A percentile compares a stretch with the other conserved stretches of the same genome.
phyloP scores from a whole-genome alignment of 2,113 vertebrate species.

The Pycnonotus jocosus region DNA sequence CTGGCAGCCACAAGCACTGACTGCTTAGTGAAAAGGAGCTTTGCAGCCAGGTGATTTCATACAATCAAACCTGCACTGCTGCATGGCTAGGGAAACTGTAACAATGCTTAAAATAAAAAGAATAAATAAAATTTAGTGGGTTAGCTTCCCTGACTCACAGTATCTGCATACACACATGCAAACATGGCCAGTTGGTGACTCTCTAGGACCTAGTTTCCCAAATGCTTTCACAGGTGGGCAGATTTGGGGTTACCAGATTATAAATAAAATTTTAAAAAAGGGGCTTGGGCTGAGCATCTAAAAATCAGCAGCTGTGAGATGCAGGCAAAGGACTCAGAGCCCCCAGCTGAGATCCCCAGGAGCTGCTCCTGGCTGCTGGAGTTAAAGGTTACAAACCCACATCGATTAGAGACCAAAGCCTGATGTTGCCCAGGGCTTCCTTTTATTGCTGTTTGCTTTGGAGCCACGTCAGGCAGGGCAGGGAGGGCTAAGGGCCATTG shows the following conservation, averaged over 20 bases:
- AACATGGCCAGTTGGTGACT: background rate
- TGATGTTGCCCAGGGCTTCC: background rate
- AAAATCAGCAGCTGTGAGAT: background rate
- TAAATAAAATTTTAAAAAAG: background rate
- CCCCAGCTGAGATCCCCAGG: background rate
- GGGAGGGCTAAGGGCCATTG: background rate
- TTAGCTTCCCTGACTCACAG: background rate
- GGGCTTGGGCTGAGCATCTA: background rate
- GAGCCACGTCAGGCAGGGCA: background rate
- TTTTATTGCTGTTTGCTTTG: slow-evolving; percentile 33
- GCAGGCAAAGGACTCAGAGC: background rate
- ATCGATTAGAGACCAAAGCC: slow-evolving; percentile 8
- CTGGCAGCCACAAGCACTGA: background rate
- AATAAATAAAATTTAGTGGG: background rate
- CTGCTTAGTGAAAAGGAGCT: background rate
- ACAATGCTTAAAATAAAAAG: background rate
- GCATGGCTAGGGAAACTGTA: background rate
- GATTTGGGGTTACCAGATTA: background rate
- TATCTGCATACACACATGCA: background rate
- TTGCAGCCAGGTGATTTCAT: background rate
- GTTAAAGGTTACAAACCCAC: slow-evolving; percentile 42
- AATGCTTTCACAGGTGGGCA: background rate
- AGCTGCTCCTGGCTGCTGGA: background rate
- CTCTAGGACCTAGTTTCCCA: background rate
- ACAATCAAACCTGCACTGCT: background rate